A percentile compares a stretch with the other conserved stretches of the same genome.
Conservation (phyloP, 53 echinoderm and acorn worm genomes). For the Holothuria scabra region DNA sequence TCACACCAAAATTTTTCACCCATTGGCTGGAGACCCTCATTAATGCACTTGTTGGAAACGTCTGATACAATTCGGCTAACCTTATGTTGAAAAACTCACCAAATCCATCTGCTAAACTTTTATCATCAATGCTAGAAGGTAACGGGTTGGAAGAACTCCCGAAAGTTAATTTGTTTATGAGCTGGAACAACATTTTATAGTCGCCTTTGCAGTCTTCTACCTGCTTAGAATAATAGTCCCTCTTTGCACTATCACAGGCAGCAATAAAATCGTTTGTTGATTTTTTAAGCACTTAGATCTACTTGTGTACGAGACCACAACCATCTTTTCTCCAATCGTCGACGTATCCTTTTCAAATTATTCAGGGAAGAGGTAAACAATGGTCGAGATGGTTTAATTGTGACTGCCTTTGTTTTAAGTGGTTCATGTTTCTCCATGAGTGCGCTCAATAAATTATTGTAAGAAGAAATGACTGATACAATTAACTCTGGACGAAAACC, state of each 20-base stretch:
- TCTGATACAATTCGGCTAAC: slow-evolving; percentile 16
- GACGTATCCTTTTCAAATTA: too few relatives aligned
- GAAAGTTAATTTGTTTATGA: neutral
- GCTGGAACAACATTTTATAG: neutral
- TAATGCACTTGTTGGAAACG: neutral
- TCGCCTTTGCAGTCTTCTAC: neutral
- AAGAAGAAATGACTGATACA: too few relatives aligned
- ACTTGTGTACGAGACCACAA: too few relatives aligned
- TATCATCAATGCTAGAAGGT: neutral
- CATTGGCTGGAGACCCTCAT: neutral
- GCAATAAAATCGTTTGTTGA: slow-evolving; percentile 4
- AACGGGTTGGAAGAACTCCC: neutral
- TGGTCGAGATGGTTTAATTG: too few relatives aligned
- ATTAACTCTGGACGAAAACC: too few relatives aligned
- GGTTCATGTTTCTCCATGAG: too few relatives aligned
- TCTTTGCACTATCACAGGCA: neutral
- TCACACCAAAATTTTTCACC: neutral
- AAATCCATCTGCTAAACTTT: slow-evolving; percentile 13
- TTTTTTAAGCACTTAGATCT: neutral
- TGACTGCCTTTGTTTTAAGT: too few relatives aligned
- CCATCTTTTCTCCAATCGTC: too few relatives aligned
- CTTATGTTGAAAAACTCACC: neutral
- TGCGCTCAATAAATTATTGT: too few relatives aligned
- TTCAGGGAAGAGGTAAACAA: too few relatives aligned
- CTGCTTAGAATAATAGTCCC: neutral